These are phyloP conservation scores for Passer montanus DNA, from an alignment of 2,113 vertebrate genomes.

Conservation along the genomic window DNA sequence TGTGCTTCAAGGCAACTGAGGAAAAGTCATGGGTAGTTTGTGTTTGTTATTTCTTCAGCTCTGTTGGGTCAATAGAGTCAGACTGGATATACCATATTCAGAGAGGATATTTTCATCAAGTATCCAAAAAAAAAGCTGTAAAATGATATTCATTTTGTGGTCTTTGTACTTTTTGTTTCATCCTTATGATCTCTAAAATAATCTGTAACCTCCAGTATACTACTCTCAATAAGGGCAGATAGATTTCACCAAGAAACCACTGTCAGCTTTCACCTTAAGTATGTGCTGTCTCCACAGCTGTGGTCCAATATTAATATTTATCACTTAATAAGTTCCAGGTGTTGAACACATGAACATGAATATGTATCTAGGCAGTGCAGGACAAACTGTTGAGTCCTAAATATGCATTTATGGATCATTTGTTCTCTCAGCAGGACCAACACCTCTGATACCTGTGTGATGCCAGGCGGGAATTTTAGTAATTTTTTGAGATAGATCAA, in stretches of 20 bases:
- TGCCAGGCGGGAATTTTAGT: not conserved
- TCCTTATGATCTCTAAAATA: not conserved
- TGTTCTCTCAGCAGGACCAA: not conserved
- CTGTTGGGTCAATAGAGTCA: not conserved
- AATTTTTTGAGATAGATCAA: not conserved
- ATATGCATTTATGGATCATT: not conserved
- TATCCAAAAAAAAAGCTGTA: not conserved
- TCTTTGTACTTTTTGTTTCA: not conserved
- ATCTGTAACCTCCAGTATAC: not conserved
- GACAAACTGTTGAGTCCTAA: not conserved
- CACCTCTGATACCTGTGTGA: not conserved
- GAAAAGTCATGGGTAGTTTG: not conserved
- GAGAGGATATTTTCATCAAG: not conserved
- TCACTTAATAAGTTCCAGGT: not conserved
- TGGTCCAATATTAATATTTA: not conserved
- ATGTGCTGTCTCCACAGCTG: not conserved
- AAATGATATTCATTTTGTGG: not conserved
- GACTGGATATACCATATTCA: not conserved
- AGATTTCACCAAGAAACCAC: not conserved
- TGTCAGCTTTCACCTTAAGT: not conserved
- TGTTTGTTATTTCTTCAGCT: not conserved
- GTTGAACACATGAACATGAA: not conserved
- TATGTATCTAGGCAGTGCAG: not conserved
- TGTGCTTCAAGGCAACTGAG: not conserved
- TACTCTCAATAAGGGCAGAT: not conserved